Base-by-base conservation (phyloP, 1,140 invertebrate genomes). In the Drosophila subpulchrella region DNA sequence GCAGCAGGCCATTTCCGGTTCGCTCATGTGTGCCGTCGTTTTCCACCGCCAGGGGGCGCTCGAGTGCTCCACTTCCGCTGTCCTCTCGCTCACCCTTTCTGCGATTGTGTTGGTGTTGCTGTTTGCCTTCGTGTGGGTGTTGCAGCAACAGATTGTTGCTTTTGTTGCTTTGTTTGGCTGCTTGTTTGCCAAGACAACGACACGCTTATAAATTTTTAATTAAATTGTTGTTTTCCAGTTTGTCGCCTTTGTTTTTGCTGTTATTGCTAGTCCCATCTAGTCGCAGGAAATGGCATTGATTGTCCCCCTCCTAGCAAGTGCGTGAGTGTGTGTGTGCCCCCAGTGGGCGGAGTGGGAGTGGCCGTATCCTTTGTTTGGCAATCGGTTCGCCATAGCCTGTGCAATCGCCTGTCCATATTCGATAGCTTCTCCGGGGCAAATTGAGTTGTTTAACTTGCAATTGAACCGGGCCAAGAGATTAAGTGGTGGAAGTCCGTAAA, bases 201-300 rank as follows among this genome's bases (percentile, higher is more conserved):
- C 75, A 82, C 78, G 78, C 71, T 86, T 85, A 86, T 86, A 86
- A 88, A 88, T 86, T 88, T 76, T 73, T 88, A 83, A 86, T 88
- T 88, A 76, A 86, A 83, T 86, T 82, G 83, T 78, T 66, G 78
- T 76, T 80, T 79, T 58, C 50, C 47, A 63, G 62, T 68, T 63
- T 61, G 46, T 67, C 47, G 41, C 60, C 54, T 34, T 36, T 60
- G 67, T 39, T 71, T 57, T 48, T 50, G 34, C 59, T 71, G 42
- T 48, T 71, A 2, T 15, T 42, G 24, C 13, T 10, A 12, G 50
- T 17, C 32, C 10, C 56, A 48, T 70, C 50, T 70, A 47, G 67
- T 39, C 42, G 65, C 56, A 75, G 65, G 58, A 81, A 81, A 72
- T 79, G 75, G 67, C 79, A 86, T 77, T 73, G 83, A 86, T 88